Conservation (phyloP, 2,888 invertebrate genomes). For the Sphecodes monilicornis region DNA sequence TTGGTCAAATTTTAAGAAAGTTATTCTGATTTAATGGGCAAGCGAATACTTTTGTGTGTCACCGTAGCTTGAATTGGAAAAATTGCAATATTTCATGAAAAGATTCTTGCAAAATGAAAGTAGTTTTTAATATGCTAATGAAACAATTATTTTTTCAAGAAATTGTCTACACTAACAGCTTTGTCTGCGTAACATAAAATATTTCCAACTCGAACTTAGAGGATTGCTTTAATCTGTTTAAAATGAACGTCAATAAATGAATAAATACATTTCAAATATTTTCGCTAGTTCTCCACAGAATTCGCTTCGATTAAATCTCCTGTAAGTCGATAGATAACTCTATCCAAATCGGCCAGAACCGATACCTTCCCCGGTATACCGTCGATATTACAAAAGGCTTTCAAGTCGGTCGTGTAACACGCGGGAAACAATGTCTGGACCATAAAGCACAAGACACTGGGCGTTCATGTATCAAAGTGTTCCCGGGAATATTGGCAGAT, state of each 20-base stretch:
- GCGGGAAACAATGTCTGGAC: constrained; percentile 6
- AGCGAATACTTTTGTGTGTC: too few species aligned
- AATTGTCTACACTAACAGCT: background rate
- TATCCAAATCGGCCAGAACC: background rate
- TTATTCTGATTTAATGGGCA: too few species aligned
- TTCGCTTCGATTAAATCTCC: background rate
- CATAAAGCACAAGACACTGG: constrained; percentile 9
- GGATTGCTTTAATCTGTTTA: background rate
- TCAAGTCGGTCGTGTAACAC: constrained; percentile 3
- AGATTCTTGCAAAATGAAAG: too few species aligned
- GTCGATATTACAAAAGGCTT: constrained; percentile 9
- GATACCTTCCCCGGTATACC: background rate
- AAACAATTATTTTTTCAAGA: too few species aligned
- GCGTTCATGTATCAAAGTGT: constrained; percentile 10
- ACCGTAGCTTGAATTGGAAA: too few species aligned
- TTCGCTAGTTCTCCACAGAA: background rate
- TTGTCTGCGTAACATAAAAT: background rate
- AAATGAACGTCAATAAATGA: background rate
- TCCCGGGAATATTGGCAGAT: constrained; percentile 1
- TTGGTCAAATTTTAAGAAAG: too few species aligned
- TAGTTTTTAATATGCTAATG: too few species aligned
- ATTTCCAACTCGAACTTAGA: background rate
- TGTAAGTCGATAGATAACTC: background rate
- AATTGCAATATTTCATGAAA: too few species aligned
- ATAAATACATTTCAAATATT: background rate